Base-by-base conservation (phyloP, 2,797 vertebrate species). In the Tiaroga cobitis region DNA sequence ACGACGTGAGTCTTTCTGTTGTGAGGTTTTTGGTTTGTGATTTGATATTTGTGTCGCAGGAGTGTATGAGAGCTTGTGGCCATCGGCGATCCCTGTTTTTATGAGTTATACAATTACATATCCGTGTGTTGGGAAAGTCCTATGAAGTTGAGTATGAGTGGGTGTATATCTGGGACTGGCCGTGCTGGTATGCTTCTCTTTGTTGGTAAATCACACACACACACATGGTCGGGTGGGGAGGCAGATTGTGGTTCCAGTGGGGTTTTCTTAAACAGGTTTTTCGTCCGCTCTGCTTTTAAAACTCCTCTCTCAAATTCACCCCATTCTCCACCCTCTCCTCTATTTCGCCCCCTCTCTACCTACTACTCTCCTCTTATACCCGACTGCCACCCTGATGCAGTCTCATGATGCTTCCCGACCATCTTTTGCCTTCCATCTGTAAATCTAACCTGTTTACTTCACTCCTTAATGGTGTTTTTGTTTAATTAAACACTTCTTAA, bases 181-280 rank as follows among this genome's bases (percentile, higher is more conserved):
- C 88, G 26, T 82, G 86, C 90, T 90, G 88, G 80, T 85, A 90
- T 75, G 86, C 91, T 92, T 84, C 91, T 92, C 93, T 93, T 91
- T 91, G 90, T 91, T 83, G 92, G 72, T 89, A 91, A 92, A 93
- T 93, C 84, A 82, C 84, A 82, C 90, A 63, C n/a, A n/a, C 89
- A 88, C 89, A 91, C 92, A 93, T 90, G 88, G 91, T 90, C 88
- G 91, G 92, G 88, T 94, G 94, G 93, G 92, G 92, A 90, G 67
- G 56, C 91, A 95, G 94, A 95, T 95, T 95, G 94, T 78, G 90
- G 93, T 94, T 94, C 93, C 95, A 93, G 91, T 86, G 75, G 91
- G 86, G 90, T 91, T 90, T 93, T 80, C 87, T 86, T 91, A 94
- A 95, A 95, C 91, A 88, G 91, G 93, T 92, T 95, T 95, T 95